Conservation (phyloP, 2,888 invertebrate genomes). For the Icerya purchasi region DNA sequence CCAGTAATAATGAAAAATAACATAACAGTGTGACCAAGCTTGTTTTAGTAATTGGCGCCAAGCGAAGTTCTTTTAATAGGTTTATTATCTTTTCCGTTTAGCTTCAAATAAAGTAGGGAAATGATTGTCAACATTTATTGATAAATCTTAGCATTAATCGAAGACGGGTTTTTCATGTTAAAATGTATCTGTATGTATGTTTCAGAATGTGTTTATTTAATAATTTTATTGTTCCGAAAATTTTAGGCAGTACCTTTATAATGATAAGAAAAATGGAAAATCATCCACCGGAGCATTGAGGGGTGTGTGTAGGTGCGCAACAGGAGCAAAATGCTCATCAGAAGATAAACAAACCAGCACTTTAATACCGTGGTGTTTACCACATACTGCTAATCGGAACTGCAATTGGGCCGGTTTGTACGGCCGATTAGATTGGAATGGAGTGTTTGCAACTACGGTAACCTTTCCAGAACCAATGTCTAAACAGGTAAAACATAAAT, state of each 20-base stretch:
- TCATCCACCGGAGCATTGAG: constrained; percentile 31
- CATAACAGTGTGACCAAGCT: too few relatives aligned
- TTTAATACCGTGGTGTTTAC: constrained; percentile 70
- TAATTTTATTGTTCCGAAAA: too few relatives aligned
- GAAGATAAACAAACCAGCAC: constrained; percentile 50
- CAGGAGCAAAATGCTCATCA: constrained; percentile 40
- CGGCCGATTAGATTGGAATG: constrained; percentile 58
- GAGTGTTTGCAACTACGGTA: constrained; percentile 64
- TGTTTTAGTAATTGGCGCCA: too few relatives aligned
- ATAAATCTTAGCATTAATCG: too few relatives aligned
- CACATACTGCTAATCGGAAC: constrained; percentile 65
- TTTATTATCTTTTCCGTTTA: too few relatives aligned
- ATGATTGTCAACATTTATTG: too few relatives aligned
- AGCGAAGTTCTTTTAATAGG: too few relatives aligned
- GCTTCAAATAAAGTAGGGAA: too few relatives aligned
- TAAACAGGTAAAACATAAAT: constrained; percentile 41
- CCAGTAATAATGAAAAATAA: too few relatives aligned
- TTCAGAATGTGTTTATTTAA: too few relatives aligned
- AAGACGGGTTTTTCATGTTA: too few relatives aligned
- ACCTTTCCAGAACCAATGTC: constrained; percentile 80
- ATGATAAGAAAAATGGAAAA: constrained; percentile 32
- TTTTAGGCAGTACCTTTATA: constrained; percentile 29
- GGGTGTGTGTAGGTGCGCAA: constrained; percentile 59
- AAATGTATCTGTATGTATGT: too few relatives aligned
- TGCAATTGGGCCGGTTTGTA: constrained; percentile 74